Evolutionary conservation across 2,888 invertebrate species (phyloP).

Genomic region (Heterodera filipjevi): DNA sequence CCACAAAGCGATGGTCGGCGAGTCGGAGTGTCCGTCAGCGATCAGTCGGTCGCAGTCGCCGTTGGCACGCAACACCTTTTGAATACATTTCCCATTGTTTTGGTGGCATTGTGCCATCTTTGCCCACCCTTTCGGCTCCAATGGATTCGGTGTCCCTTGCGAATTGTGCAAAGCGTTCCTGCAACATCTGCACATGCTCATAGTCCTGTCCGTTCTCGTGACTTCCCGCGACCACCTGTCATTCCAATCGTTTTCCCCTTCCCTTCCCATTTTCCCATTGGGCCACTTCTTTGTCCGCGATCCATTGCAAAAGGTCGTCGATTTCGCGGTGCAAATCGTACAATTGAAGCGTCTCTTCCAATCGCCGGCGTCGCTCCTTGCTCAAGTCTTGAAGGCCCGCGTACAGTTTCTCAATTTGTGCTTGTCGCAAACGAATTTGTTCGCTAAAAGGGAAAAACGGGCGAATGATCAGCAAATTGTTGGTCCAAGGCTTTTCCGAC

Average conservation of each 20-base stretch:
- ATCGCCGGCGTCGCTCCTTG: conserved; percentile 85
- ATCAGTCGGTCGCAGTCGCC: conserved; percentile 24
- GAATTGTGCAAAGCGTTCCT: conserved; percentile 97
- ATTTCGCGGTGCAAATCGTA: conserved; percentile 96
- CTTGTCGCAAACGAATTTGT: conserved; percentile 93
- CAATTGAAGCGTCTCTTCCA: conserved; percentile 93
- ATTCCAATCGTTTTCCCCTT: no score
- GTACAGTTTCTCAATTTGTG: conserved; percentile 92
- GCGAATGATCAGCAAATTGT: not conserved
- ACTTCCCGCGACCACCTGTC: conserved; percentile 86
- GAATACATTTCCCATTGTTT: no score
- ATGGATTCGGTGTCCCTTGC: conserved; percentile 94
- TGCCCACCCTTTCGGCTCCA: conserved; percentile 84
- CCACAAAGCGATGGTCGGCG: conserved; percentile 98
- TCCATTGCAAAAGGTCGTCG: conserved; percentile 98
- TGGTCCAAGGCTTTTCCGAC: not conserved
- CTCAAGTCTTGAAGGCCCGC: conserved; percentile 96
- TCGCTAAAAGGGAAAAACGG: conserved; percentile 73
- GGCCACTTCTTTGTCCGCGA: conserved; percentile 87
- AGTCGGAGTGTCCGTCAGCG: conserved; percentile 84
- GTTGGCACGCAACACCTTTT: conserved; percentile 20
- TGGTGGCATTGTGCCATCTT: no score
- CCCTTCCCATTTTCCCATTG: no score
- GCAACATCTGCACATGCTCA: conserved; percentile 62
- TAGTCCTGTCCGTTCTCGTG: conserved; percentile 88